Conservation (phyloP, 2,113 vertebrate species). For the Megaleporinus macrocephalus region DNA sequence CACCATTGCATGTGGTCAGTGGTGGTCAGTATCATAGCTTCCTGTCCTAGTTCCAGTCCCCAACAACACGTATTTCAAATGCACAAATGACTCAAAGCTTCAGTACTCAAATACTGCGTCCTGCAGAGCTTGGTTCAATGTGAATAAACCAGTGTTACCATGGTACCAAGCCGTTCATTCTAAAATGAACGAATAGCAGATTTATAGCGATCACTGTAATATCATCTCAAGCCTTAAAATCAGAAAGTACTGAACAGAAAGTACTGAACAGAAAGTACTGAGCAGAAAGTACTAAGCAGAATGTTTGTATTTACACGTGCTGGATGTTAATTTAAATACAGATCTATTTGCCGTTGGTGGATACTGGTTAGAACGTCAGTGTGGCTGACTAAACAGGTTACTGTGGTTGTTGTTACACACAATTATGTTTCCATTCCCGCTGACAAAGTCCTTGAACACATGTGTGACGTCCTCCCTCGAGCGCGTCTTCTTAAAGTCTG, state of each 20-base stretch:
- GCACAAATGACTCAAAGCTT: background rate
- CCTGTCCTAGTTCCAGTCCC: background rate
- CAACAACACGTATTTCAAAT: background rate
- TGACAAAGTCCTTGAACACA: constrained; percentile 90
- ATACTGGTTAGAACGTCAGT: constrained; percentile 15
- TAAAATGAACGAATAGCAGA: too few relatives aligned
- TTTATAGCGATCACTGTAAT: too few relatives aligned
- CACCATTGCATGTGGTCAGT: background rate
- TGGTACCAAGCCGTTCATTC: too few relatives aligned
- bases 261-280: too few relatives aligned
- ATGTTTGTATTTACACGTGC: background rate
- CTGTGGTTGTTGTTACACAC: constrained; percentile 73
- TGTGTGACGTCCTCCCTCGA: constrained; percentile 87
- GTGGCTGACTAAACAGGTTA: constrained; percentile 37
- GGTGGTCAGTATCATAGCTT: background rate
- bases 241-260: too few relatives aligned
- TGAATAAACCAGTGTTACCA: background rate
- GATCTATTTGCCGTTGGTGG: background rate
- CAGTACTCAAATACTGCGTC: too few relatives aligned
- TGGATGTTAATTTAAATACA: background rate
- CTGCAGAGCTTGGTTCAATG: background rate
- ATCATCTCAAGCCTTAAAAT: too few relatives aligned
- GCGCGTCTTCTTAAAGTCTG: constrained; percentile 94
- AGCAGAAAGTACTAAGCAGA: too few relatives aligned
- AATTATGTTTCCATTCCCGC: constrained; percentile 82